Percentiles rank a stretch among this genome's conserved stretches.
Evolutionary conservation across 2,888 invertebrate genomes (phyloP).

Genomic region (Eulithis prunata): DNA sequence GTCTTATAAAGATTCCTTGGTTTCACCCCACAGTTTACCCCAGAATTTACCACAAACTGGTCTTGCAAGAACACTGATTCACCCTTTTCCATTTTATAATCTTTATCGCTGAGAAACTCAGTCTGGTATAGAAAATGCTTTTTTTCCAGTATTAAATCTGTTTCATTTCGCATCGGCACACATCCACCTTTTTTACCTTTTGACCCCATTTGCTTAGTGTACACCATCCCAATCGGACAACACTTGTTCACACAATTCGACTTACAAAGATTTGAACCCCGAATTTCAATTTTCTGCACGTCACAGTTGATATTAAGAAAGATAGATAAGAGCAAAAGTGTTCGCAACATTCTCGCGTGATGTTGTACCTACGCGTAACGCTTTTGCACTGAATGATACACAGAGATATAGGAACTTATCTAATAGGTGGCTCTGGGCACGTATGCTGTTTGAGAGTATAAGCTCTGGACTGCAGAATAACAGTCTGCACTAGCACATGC

Average conservation of each 20-base stretch:
- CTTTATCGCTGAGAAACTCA: conserved; percentile 9
- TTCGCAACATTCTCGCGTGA: conserved; percentile 19
- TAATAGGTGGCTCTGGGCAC: conserved; percentile 1
- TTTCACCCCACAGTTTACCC: conserved; percentile 44
- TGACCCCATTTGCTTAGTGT: conserved; percentile 18
- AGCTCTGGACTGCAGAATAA: conserved; percentile 1
- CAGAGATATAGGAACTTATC: conserved; percentile 11
- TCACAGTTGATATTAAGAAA: conserved; percentile 29
- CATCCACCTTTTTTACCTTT: conserved; percentile 31
- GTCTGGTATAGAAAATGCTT: conserved; percentile 40
- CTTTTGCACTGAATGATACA: conserved; percentile 19
- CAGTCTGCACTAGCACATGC: neutral
- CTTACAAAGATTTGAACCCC: conserved; percentile 37
- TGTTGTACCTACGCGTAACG: conserved; percentile 10
- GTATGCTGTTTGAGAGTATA: conserved; percentile 5
- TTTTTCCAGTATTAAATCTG: conserved; percentile 30
- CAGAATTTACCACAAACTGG: conserved; percentile 40
- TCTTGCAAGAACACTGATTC: conserved; percentile 36
- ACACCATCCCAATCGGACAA: conserved; percentile 53
- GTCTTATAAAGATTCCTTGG: conserved; percentile 30
- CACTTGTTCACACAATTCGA: conserved; percentile 58
- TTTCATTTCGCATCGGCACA: conserved; percentile 21
- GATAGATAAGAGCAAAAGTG: conserved; percentile 18
- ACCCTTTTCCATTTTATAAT: conserved; percentile 11
- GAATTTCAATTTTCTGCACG: conserved; percentile 28